Evolutionary conservation across 2,797 vertebrate genomes (phyloP).

Genomic region (Triplophysa yarkandensis): DNA sequence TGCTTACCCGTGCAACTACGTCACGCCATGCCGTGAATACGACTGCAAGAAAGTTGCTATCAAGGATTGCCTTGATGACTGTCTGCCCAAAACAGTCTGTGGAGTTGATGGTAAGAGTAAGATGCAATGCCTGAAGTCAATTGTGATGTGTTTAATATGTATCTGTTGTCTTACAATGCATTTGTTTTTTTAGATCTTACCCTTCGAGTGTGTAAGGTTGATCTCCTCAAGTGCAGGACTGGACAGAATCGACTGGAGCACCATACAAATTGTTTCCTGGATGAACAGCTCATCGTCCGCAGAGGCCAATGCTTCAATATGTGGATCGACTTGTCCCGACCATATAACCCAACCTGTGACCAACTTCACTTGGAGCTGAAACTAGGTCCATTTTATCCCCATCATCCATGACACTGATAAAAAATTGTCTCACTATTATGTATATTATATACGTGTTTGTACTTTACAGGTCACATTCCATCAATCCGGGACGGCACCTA

Average conservation of each 20-base stretch:
- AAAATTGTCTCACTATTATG: too few relatives aligned
- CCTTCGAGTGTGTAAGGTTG: conserved; percentile 73
- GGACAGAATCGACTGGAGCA: conserved; percentile 76
- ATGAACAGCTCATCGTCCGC: conserved; percentile 77
- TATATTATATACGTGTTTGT: background rate
- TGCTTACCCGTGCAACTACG: background rate
- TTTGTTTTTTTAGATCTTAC: conserved; percentile 70
- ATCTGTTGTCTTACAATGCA: background rate
- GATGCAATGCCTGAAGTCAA: background rate
- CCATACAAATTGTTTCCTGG: conserved; percentile 79
- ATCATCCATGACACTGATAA: too few relatives aligned
- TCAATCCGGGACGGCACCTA: conserved; percentile 77
- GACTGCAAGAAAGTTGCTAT: conserved; percentile 6
- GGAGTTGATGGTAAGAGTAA: background rate
- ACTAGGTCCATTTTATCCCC: conserved; percentile 73
- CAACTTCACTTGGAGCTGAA: conserved; percentile 77
- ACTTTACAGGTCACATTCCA: conserved; percentile 67
- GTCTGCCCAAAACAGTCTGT: background rate
- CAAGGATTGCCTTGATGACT: background rate
- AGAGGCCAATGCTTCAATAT: conserved; percentile 83
- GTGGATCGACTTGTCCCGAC: conserved; percentile 74
- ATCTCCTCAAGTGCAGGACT: conserved; percentile 75
- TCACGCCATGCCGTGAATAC: background rate
- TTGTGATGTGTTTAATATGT: background rate
- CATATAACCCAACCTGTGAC: conserved; percentile 73